Base-by-base conservation (phyloP, 2,797 vertebrate genomes). In the Fistularia commersonii region DNA sequence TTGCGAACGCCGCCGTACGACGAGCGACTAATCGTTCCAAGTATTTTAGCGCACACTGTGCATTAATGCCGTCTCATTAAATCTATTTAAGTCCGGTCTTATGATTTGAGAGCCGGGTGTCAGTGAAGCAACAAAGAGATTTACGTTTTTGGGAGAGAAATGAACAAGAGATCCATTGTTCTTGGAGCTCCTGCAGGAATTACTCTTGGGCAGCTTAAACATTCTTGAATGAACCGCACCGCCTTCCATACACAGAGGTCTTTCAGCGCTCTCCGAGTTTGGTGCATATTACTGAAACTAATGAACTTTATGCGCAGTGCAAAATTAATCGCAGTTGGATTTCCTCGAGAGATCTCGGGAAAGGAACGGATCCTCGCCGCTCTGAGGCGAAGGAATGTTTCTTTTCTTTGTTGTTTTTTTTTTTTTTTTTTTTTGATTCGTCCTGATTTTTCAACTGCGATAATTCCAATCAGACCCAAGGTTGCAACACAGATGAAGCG, bases 161-260 rank as follows among this genome's bases (percentile, higher is more conserved):
- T 51, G 79, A 90, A 90, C 86, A 91, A 89, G 64, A 62, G 65
- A 50, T 53, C 77, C 76, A 85, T 90, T 90, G 87, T 89, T 87
- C 75, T 15, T 69, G 54, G 49, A 61, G 61, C 72, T 87, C 80
- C 79, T 81, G 69, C 57, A 81, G 83, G 82, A 86, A 83, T 84
- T 83, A 84, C 69, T 77, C 72, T 68, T 79, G 75, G 76, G 82
- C 72, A 74, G 84, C 83, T 87, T 89, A 83, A 82, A 82, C 79
- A 80, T 87, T 87, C 81, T 89, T 85, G 76, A 83, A 86, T 67
- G 41, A 78, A 77, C 68, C 71, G 45, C 77, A 75, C 36, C 67
- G 36, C 64, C 47, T 54, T 65, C 61, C 58, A 65, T 65, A 72
- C 64, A 71, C 60, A 48, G 53, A 53, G 53, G 55, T 14, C 42